Base-by-base conservation (phyloP, 2,797 vertebrate species). In the Squalus acanthias region DNA sequence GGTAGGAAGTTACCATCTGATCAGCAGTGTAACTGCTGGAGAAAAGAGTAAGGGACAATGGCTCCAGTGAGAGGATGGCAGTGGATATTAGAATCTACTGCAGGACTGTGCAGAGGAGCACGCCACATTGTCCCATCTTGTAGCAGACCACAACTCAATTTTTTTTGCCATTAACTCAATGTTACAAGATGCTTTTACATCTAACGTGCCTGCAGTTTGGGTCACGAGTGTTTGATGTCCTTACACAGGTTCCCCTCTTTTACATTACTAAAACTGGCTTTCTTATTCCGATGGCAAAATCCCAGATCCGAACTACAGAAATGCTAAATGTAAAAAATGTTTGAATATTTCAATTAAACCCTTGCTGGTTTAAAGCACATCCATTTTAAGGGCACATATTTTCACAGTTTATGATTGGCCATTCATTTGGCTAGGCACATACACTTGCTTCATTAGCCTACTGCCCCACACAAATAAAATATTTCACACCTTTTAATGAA, bases 401-500 rank as follows among this genome's bases (percentile, higher is more conserved):
- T 67, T 93, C 91, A 67, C 91, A 69, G 63, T 69, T 93, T 50
- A 85, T 50, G 82, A 20, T 85, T 85, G 82, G 82, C 8, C 91
- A 93, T 4, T 93, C 91, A 93, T 4, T 93, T 46, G n/a, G 63
- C n/a, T 46, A 67, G 20, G 65, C 39, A 8, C 22, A 10, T 33
- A 46, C 15, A 39, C 63, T 63, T 67, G 60, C 60, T 63, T 92
- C 91, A 93, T 93, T 93, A 93, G 17, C 91, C 89, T 29, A 65
- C 60, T 65, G 33, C 39, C 33, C 89, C 91, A 69, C 65, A 46
- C n/a, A 93, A 33, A 93, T 69, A 39, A 93, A 69, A 67, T 69
- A 93, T 93, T 69, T 93, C 65, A 93, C 91, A 93, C 91, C 65
- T 46, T 93, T 93, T 93, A 93, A 93, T 93, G 91, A 93, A 93